Base-by-base conservation (phyloP, 2,113 vertebrate species). In the Trichomycterus rosablanca region DNA sequence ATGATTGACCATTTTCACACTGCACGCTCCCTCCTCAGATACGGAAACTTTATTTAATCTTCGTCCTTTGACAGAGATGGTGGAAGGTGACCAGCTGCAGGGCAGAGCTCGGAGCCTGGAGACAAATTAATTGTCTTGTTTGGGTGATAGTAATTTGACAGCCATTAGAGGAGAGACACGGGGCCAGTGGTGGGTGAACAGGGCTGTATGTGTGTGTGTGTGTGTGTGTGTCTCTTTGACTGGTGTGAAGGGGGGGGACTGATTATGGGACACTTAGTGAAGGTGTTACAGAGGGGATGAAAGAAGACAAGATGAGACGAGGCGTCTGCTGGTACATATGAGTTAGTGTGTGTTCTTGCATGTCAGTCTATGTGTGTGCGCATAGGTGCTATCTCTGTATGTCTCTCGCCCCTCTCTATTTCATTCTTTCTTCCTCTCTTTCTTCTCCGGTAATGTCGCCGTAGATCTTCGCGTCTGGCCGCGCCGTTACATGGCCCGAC, bases 401-500 rank as follows among this genome's bases (percentile, higher is more conserved):
- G n/a, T n/a, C n/a, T n/a, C n/a, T n/a, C n/a, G n/a, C n/a, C n/a
- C n/a, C n/a, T n/a, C n/a, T n/a, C n/a, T n/a, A n/a, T n/a, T 28
- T 55, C 76, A 39, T 19, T 60, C 66, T 46, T 24, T 32, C 18
- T 26, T 45, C 39, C 50, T 77, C 75, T 74, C 39, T 57, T 78
- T 80, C 72, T 70, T 73, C 81, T 83, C 78, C 49, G 70, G 78
- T 85, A 83, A 78, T 78, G 24, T 86, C 86, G 75, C 84, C 66
- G 88, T 90, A 91, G 89, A 90, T 95, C 84, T 89, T 77, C 64
- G 79, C 88, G 88, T 88, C 84, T 86, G 80, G 70, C 83, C 70
- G 78, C 74, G n/a, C n/a, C n/a, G 54, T 71, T 73, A 84, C 75
- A 61, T 59, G 57, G 67, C 30, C 87, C 90, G 91, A 89, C 92